Evolutionary conservation across 2,797 vertebrate genomes (phyloP).

Genomic region (Garrulus glandarius): DNA sequence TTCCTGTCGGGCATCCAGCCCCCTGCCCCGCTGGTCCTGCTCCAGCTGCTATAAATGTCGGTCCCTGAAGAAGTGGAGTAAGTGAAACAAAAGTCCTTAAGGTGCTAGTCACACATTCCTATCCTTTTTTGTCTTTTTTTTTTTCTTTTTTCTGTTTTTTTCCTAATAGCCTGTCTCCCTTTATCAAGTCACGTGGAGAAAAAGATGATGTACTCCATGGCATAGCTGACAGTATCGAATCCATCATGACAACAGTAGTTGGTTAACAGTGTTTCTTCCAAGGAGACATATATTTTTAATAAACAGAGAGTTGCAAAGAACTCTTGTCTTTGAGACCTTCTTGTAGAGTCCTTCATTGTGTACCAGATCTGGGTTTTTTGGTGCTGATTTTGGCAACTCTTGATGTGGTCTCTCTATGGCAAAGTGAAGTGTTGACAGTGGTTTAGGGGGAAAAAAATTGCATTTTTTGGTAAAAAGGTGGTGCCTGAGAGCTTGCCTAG

Average conservation of each 20-base stretch:
- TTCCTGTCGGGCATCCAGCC: background rate
- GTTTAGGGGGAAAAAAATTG: background rate
- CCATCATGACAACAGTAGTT: constrained; percentile 66
- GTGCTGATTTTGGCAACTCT: background rate
- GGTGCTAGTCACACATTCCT: background rate
- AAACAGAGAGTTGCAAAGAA: constrained; percentile 82
- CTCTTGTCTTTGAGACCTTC: constrained; percentile 66
- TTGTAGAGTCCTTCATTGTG: constrained; percentile 8
- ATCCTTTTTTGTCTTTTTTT: background rate
- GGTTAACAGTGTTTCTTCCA: constrained; percentile 79
- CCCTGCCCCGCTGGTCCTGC: background rate
- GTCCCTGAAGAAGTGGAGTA: background rate
- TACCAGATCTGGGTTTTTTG: background rate
- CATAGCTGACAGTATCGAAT: constrained; percentile 62
- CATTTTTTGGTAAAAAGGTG: background rate
- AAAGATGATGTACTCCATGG: constrained; percentile 52
- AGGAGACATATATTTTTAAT: constrained; percentile 87
- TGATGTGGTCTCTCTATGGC: background rate
- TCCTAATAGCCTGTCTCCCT: constrained; percentile 43
- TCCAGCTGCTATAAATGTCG: background rate
- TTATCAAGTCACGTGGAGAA: constrained; percentile 51
- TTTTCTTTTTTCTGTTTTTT: background rate
- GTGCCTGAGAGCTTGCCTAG: background rate
- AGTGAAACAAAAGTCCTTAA: background rate
- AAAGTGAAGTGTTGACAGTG: background rate